Base-by-base conservation (phyloP, 2,113 vertebrate genomes). In the Willisornis vidua region DNA sequence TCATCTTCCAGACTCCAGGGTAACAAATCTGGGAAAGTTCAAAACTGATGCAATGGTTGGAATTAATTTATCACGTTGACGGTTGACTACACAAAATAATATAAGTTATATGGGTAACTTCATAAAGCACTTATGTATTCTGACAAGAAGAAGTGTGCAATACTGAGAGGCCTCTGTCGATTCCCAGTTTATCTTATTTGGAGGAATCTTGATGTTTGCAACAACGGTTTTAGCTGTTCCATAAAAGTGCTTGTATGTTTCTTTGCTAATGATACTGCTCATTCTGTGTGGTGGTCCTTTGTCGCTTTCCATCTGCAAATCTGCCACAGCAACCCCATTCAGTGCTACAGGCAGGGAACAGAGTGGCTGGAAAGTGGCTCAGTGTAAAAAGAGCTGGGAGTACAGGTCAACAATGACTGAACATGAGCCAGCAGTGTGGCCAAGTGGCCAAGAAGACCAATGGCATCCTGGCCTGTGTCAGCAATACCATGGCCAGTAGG, bases 221-320 rank as follows among this genome's bases (percentile, higher is more conserved):
- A 35, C 62, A 68, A 39, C 33, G 26, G 15, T 48, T 46, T 76
- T 81, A 83, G 23, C 25, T 31, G 22, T 54, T 70, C 46, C 37
- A 13, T n/a, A 58, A 19, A 91, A 90, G 45, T 46, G 35, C 48
- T 63, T 6, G 1, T 49, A 9, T 63, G 55, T 78, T 31, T 81
- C 62, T 85, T 87, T 67, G n/a, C 19, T 75, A 8, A 1, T 54
- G 22, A n/a, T 70, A 41, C 31, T 33, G 24, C 63, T 90, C 70
- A 37, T 79, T 62, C 63, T 71, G 33, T 68, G 49, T 73, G 68
- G 59, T 68, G n/a, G 51, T 79, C 68, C 86, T 89, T 62, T 68
- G 85, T 66, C 76, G 46, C 65, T 94, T 95, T 93, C 77, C 10
- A 22, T 67, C 71, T 76, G 51, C 43, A 92, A 93, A 93, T 76